Evolutionary conservation across 2,113 vertebrate genomes (phyloP), one percentile per base, ranked within the genome.

Genomic region (Atractosteus spatula): DNA sequence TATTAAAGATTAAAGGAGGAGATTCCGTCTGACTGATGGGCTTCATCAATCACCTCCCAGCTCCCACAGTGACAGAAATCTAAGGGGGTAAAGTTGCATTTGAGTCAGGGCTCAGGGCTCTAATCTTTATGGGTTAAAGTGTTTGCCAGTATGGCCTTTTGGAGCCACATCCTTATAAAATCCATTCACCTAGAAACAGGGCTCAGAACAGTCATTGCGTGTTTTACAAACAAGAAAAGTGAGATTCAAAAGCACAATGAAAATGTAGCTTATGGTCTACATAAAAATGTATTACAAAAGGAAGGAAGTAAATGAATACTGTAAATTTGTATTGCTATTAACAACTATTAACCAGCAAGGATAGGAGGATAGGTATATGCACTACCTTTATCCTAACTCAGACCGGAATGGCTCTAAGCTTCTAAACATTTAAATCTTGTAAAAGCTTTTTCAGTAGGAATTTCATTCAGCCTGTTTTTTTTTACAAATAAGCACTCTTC

Each of bases 91-190:
- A 80, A 80, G 78, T 66, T 68, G 69, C 73, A 76, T 74, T 76
- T 77, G 78, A 81, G 79, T 74, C 66, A 78, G 82, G 75, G 84
- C 81, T 86, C 87, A 86, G 77, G 85, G 83, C 84, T 88, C 89
- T 90, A 90, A 92, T 90, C 89, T 91, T 84, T 88, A 85, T 85
- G 87, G 88, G 87, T 89, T 91, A 90, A 90, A 89, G 84, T 88
- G 90, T 88, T 91, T 85, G 84, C 71, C 54, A 64, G 75, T 80
- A 71, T 70, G 72, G 73, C 71, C 62, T 62, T 63, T 59, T 69
- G 68, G 71, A 71, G 76, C 67, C 80, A 78, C 83, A 83, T 82
- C 83, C 85, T 86, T 77, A 77, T 74, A 47, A 78, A 77, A 67
- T 67, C 70, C 64, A 74, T 61, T 74, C 74, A 80, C 87, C 84